Percentiles rank a stretch among this genome's conserved stretches.
These are phyloP conservation scores for Xylocopa sonorina DNA, from an alignment of 1,140 invertebrate species.

Conservation along the genomic window DNA sequence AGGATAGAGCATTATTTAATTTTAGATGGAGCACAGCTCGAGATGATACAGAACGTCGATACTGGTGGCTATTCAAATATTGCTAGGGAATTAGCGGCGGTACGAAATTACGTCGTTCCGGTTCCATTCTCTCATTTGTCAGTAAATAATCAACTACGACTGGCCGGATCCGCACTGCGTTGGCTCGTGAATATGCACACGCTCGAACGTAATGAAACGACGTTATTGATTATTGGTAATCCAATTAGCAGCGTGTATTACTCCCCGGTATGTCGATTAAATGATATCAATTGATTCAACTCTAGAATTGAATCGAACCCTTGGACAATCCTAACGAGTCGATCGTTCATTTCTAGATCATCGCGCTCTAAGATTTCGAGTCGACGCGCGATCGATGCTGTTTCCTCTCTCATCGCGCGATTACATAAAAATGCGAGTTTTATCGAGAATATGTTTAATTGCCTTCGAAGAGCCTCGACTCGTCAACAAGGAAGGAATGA, in stretches of 20 bases:
- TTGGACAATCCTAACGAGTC: not conserved
- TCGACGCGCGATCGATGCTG: no score
- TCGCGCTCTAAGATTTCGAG: no score
- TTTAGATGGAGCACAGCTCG: no score
- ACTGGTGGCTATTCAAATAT: not conserved
- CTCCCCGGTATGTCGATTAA: constrained; percentile 11
- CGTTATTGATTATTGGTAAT: constrained; percentile 40
- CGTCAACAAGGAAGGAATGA: no score
- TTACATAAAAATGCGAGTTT: no score
- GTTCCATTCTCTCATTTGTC: constrained; percentile 1
- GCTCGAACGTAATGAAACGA: constrained; percentile 28
- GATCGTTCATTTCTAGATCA: no score
- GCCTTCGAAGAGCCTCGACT: no score
- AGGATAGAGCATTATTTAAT: no score
- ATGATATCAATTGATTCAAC: constrained; percentile 30
- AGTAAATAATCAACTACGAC: constrained; percentile 31
- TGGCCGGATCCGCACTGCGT: constrained; percentile 2
- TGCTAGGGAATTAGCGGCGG: not conserved
- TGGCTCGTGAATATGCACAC: not conserved
- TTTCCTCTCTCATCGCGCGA: no score
- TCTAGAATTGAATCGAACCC: not conserved
- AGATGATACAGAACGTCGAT: not conserved
- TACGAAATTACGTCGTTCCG: not conserved
- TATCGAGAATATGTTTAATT: no score
- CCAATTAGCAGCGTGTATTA: constrained; percentile 27